Evolutionary conservation across 2,888 invertebrate genomes (phyloP).

Genomic region (Hypomecis atomaria): DNA sequence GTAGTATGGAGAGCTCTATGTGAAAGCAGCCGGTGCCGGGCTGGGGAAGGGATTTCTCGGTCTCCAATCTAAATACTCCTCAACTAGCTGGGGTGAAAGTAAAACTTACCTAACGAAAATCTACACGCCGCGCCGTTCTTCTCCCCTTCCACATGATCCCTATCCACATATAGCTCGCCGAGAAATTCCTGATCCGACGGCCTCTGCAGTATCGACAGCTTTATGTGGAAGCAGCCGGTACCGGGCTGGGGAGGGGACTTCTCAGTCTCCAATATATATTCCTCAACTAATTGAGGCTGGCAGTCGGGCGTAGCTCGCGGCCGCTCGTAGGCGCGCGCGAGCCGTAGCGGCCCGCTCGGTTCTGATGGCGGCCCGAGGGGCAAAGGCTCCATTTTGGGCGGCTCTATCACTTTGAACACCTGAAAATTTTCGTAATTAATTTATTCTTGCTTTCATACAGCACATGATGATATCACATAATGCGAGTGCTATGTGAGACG

Average conservation of each 20-base stretch:
- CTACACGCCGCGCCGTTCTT: constrained; percentile 92
- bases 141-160: constrained; percentile 91
- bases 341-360: constrained; percentile 63
- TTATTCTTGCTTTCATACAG: background rate
- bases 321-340: constrained; percentile 84
- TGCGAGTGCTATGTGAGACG: too few species aligned
- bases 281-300: constrained; percentile 92
- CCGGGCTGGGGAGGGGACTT: constrained; percentile 85
- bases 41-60: constrained; percentile 88
- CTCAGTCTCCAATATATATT: constrained; percentile 95
- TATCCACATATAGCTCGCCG: constrained; percentile 95
- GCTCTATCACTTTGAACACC: constrained; percentile 86
- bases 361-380: constrained; percentile 84
- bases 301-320: constrained; percentile 88
- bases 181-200: constrained; percentile 95
- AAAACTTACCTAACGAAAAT: constrained; percentile 85
- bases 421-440: constrained; percentile 49
- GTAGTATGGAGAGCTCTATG: constrained; percentile 94
- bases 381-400: constrained; percentile 86
- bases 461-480: background rate
- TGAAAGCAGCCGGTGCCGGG: constrained; percentile 88
- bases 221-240: constrained; percentile 91
- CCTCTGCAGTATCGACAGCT: constrained; percentile 93
- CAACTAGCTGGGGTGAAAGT: constrained; percentile 53
- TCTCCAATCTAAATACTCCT: constrained; percentile 95